phyloP scores from a whole-genome alignment of 2,888 invertebrate genomes.

The Chaetoderma sp. region DNA sequence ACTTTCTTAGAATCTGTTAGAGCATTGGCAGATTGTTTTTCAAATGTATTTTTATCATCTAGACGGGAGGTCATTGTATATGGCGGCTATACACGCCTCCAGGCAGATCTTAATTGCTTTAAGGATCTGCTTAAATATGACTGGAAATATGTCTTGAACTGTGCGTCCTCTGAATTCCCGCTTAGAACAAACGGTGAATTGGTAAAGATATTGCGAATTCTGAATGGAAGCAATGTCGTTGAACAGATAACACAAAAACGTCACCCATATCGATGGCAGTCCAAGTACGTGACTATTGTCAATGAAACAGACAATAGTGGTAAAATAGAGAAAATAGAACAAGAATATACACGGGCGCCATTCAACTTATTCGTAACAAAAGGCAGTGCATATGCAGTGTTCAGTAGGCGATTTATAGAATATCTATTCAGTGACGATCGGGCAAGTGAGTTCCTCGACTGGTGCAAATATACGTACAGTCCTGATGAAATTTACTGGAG shows the following conservation, averaged over 20 bases:
- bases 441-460: conserved; percentile 43
- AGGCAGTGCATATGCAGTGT: conserved; percentile 54
- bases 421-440: conserved; percentile 42
- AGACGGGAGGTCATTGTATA: conserved; percentile 49
- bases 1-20: conserved; percentile 39
- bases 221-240: conserved; percentile 48
- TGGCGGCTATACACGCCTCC: conserved; percentile 45
- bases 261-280: conserved; percentile 4
- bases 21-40: conserved; percentile 50
- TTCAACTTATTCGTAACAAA: conserved; percentile 44
- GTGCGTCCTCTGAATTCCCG: conserved; percentile 55
- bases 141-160: conserved; percentile 62
- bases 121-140: conserved; percentile 36
- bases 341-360: conserved; percentile 38
- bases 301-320: conserved; percentile 13
- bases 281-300: neutral
- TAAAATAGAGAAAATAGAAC: conserved; percentile 27
- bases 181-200: conserved; percentile 57
- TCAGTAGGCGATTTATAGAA: conserved; percentile 49
- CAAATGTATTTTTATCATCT: conserved; percentile 62
- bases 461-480: conserved; percentile 50
- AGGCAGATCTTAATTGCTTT: conserved; percentile 56
- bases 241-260: neutral
- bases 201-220: conserved; percentile 48
- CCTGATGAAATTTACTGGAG: conserved; percentile 62